Evolutionary conservation across 1,140 invertebrate species (phyloP).

Genomic region (Caerostris darwini): DNA sequence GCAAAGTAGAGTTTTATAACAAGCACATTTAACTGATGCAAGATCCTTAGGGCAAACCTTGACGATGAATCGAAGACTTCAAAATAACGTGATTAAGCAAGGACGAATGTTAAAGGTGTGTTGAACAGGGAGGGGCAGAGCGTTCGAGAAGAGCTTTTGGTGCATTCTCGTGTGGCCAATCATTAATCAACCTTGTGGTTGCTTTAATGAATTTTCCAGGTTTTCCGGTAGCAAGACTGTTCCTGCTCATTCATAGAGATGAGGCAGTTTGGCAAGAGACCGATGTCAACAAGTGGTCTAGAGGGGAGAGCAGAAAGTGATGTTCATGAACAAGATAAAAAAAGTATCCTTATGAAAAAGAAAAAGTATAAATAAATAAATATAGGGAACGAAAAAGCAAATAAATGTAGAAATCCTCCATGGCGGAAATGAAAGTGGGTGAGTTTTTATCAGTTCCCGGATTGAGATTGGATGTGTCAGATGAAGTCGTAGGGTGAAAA

Average conservation of each 20-base stretch:
- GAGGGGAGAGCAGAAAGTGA: not conserved
- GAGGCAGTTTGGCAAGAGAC: not conserved
- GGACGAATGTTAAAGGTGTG: conserved; percentile 46
- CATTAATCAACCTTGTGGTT: conserved; percentile 64
- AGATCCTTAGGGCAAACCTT: not conserved
- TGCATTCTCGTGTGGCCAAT: conserved; percentile 47
- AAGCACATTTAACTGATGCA: conserved; percentile 48
- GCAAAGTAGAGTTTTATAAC: not conserved
- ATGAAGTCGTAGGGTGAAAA: conserved; percentile 24
- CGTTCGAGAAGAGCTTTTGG: conserved; percentile 10
- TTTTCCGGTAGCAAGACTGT: conserved; percentile 25
- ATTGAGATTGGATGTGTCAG: conserved; percentile 30
- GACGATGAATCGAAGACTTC: conserved; percentile 28
- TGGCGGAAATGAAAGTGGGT: conserved; percentile 40
- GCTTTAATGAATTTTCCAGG: conserved; percentile 69
- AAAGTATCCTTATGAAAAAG: not conserved
- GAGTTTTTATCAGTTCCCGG: conserved; percentile 8
- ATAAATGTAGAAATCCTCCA: conserved; percentile 18
- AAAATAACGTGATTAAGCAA: conserved; percentile 26
- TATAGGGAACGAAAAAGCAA: conserved; percentile 3
- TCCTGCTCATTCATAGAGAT: conserved; percentile 48
- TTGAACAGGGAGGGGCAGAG: not conserved
- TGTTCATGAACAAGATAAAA: not conserved
- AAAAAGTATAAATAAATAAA: conserved; percentile 31
- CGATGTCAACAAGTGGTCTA: conserved; percentile 56